Evolutionary conservation across 2,888 invertebrate genomes (phyloP).

Genomic region (Osmoderma eremita): DNA sequence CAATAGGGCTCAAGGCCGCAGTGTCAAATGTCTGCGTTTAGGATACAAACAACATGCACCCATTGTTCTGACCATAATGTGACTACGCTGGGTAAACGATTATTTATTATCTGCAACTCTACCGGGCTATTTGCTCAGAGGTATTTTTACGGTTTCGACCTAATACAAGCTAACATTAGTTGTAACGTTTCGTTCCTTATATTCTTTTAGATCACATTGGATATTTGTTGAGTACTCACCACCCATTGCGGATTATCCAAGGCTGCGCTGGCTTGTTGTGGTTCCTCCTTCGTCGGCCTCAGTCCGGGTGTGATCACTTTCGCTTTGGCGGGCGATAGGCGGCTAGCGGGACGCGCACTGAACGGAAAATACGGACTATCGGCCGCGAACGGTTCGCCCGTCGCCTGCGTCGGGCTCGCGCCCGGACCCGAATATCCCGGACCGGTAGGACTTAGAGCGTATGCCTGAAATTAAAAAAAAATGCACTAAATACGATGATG

Average conservation of each 20-base stretch:
- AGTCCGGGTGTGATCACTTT: slow-evolving; percentile 55
- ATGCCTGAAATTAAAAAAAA: slow-evolving; percentile 58
- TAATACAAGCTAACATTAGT: too few species aligned
- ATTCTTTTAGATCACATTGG: too few species aligned
- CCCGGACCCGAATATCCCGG: slow-evolving; percentile 62
- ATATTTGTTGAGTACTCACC: slow-evolving; percentile 9
- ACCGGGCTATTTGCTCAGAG: too few species aligned
- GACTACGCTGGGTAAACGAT: too few species aligned
- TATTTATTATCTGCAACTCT: too few species aligned
- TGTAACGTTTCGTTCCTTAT: too few species aligned
- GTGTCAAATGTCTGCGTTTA: too few species aligned
- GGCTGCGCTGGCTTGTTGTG: slow-evolving; percentile 56
- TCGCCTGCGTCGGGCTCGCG: slow-evolving; percentile 64
- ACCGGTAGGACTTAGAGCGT: slow-evolving; percentile 63
- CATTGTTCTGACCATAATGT: too few species aligned
- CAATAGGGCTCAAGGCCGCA: too few species aligned
- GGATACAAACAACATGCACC: too few species aligned
- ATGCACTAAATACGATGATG: too few species aligned
- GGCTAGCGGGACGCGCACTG: slow-evolving; percentile 66
- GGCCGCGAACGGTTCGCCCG: slow-evolving; percentile 71
- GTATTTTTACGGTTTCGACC: too few species aligned
- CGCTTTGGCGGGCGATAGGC: slow-evolving; percentile 63
- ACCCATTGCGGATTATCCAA: slow-evolving; percentile 62
- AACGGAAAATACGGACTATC: slow-evolving; percentile 74
- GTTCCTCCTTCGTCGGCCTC: slow-evolving; percentile 58